Conservation (phyloP, 2,113 vertebrate genomes). For the Aix galericulata region DNA sequence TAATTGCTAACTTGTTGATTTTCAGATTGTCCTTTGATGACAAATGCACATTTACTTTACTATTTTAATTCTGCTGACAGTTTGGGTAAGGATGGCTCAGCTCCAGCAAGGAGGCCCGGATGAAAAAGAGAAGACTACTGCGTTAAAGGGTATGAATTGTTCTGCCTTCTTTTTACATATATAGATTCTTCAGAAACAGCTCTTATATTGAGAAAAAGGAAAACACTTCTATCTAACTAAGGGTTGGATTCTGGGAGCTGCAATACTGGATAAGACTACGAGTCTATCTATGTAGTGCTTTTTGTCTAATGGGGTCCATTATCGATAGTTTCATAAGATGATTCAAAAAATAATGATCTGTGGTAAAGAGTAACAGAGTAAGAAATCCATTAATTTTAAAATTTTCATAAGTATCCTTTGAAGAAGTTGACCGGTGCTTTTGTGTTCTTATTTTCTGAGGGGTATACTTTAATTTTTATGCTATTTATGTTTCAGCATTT, state of each 20-base stretch:
- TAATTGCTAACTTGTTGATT: conserved; percentile 69
- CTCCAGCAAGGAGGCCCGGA: conserved; percentile 86
- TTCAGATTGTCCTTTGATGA: conserved; percentile 74
- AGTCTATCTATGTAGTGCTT: background rate
- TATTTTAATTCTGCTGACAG: conserved; percentile 75
- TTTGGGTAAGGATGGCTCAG: conserved; percentile 90
- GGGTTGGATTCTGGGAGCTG: background rate
- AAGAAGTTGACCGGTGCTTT: background rate
- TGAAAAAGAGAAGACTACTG: conserved; percentile 95
- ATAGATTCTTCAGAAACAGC: background rate
- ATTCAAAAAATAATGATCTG: background rate
- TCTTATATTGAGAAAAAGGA: background rate
- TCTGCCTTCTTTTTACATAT: background rate
- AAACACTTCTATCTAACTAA: background rate
- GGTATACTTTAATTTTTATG: background rate
- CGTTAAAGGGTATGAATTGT: conserved; percentile 87
- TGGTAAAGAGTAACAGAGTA: background rate
- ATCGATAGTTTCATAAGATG: background rate
- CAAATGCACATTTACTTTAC: conserved; percentile 81
- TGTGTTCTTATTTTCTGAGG: background rate
- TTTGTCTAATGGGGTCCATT: background rate
- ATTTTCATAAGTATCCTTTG: background rate
- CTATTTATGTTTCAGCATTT: background rate
- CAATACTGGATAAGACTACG: background rate
- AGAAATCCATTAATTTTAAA: background rate